Evolutionary conservation across 2,113 vertebrate species (phyloP).

Genomic region (Serinus canaria): DNA sequence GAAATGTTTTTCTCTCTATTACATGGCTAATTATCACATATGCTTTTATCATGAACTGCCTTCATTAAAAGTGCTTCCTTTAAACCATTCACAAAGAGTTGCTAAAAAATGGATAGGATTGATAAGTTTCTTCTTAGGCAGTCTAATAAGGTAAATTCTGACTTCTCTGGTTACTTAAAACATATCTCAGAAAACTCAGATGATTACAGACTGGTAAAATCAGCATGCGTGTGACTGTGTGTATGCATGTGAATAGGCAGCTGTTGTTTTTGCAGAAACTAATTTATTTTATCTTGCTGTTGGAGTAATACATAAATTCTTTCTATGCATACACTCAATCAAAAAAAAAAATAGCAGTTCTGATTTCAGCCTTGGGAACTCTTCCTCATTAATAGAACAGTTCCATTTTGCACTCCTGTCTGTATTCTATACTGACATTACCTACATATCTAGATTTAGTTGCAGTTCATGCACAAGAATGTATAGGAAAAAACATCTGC

Average conservation of each 20-base stretch:
- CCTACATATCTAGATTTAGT: background rate
- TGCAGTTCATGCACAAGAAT: background rate
- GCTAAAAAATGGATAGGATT: slow-evolving; percentile 37
- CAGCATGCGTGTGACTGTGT: background rate
- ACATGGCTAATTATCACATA: background rate
- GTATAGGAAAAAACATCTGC: background rate
- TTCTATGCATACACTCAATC: background rate
- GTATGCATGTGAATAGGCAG: slow-evolving; percentile 8
- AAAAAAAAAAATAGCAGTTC: background rate
- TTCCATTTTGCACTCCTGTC: background rate
- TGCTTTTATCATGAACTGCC: background rate
- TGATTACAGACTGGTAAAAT: slow-evolving; percentile 36
- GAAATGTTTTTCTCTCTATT: background rate
- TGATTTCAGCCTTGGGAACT: background rate
- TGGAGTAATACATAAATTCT: background rate
- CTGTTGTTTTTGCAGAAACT: slow-evolving; percentile 17
- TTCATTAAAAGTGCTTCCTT: slow-evolving; percentile 27
- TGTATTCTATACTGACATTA: slow-evolving; percentile 3
- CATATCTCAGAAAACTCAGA: slow-evolving; percentile 42
- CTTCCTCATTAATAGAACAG: background rate
- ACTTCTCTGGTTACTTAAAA: slow-evolving; percentile 52
- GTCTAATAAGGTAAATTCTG: slow-evolving; percentile 32
- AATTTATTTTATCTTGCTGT: slow-evolving; percentile 67
- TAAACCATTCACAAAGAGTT: background rate
- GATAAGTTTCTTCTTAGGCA: slow-evolving; percentile 29